Conservation (phyloP, 2,113 vertebrate genomes). For the Odocoileus hemionus region DNA sequence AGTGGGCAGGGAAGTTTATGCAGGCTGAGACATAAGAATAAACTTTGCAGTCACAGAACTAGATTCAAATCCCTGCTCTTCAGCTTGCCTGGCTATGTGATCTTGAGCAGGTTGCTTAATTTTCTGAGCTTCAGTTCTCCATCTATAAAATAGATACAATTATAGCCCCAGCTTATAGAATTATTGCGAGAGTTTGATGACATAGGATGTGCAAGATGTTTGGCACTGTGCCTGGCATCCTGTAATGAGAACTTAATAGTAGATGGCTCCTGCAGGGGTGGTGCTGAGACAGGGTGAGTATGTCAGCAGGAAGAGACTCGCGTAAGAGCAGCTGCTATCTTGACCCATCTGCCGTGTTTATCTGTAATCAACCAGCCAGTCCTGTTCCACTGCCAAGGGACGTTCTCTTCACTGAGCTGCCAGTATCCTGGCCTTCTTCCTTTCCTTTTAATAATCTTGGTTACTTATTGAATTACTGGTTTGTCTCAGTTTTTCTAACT, state of each 20-base stretch:
- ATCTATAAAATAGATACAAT: not conserved
- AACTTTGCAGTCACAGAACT: not conserved
- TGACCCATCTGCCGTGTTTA: not conserved
- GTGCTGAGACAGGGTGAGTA: not conserved
- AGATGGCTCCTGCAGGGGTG: not conserved
- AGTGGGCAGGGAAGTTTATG: not conserved
- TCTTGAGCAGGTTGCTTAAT: not conserved
- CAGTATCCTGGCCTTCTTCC: not conserved
- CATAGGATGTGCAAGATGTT: not conserved
- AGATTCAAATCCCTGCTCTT: not conserved
- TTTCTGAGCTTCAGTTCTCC: not conserved
- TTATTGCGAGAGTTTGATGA: not conserved
- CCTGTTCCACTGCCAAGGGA: not conserved
- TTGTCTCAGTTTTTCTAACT: not conserved
- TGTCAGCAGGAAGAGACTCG: not conserved
- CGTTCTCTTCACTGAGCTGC: not conserved
- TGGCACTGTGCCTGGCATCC: not conserved
- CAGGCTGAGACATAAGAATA: not conserved
- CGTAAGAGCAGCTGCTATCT: not conserved
- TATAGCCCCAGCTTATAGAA: not conserved
- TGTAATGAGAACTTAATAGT: not conserved
- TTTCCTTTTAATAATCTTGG: not conserved
- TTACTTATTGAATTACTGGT: not conserved
- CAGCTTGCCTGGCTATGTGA: not conserved
- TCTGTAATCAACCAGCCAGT: not conserved